Base-by-base conservation (phyloP, 2,113 vertebrate species). In the Isurus oxyrinchus region DNA sequence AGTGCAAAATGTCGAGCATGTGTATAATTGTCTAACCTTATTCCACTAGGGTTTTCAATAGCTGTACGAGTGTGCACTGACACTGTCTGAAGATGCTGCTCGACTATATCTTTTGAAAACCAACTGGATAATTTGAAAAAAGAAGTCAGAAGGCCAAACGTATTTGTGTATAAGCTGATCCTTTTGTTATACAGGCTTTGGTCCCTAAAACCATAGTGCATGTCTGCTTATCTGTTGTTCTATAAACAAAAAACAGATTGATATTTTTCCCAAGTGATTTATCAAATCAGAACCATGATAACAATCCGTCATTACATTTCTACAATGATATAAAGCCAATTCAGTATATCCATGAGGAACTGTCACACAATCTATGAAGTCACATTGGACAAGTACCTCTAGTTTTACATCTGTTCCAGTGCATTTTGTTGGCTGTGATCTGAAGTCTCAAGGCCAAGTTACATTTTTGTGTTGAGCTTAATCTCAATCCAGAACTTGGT, bases 241-340 rank as follows among this genome's bases (percentile, higher is more conserved):
- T 40, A 93, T 40, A 63, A 93, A 93, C 59, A 93, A 93, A 93
- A 76, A 93, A 40, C 23, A 53, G 63, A 93, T 63, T 93, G 90
- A 93, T 93, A 93, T 93, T 93, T 84, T 93, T 61, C 90, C 90
- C 90, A 40, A 93, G 90, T 93, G 90, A 93, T 61, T 93, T 93
- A 93, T 93, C 90, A 93, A 93, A 61, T 16, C 21, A n/a, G 90
- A 93, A 93, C 57, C 90, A 63, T 93, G 90, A 63, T 93, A 93
- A 63, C 90, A 93, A 93, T 63, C 57, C 40, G 59, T 63, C 90
- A 93, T 93, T 93, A 63, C 90, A 93, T 40, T 93, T 63, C 57
- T 40, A 63, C 90, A 63, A n/a, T n/a, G 57, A 91, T 61, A n/a
- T 59, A 91, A 91, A 91, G 55, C 88, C 55, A 31, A 55, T 35